phyloP scores from a whole-genome alignment of 1,140 invertebrate species.

The Papilio aristodemus region DNA sequence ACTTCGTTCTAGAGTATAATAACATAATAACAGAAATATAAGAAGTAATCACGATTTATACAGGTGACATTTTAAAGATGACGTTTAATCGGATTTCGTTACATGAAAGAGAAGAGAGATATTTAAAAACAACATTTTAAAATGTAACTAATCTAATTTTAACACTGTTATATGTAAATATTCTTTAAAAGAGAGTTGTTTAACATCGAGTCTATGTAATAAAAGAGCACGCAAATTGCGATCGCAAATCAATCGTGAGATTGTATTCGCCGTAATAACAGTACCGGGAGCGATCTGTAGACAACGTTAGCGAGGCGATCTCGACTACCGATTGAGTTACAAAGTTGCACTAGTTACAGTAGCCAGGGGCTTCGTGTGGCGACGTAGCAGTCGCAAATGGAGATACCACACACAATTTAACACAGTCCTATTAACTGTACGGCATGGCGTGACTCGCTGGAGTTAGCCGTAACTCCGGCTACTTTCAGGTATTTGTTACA shows the following conservation, averaged over 20 bases:
- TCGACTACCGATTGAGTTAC: constrained; percentile 12
- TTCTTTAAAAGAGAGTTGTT: constrained; percentile 9
- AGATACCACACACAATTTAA: constrained; percentile 73
- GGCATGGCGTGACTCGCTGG: constrained; percentile 58
- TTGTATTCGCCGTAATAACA: constrained; percentile 33
- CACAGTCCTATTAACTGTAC: constrained; percentile 51
- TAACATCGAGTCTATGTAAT: background rate
- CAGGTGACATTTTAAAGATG: too few relatives aligned
- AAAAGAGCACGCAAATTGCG: constrained; percentile 31
- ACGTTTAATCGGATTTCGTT: too few relatives aligned
- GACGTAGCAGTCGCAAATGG: constrained; percentile 47
- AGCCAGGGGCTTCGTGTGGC: background rate
- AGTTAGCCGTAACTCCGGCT: constrained; percentile 49
- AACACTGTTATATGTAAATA: background rate
- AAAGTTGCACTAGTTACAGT: constrained; percentile 26
- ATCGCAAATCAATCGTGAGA: constrained; percentile 34
- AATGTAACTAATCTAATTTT: too few relatives aligned
- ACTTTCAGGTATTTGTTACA: constrained; percentile 62
- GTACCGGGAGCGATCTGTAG: constrained; percentile 13
- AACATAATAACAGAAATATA: background rate
- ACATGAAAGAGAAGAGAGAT: too few relatives aligned
- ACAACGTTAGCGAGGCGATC: background rate
- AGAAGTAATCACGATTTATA: background rate
- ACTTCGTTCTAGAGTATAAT: background rate
- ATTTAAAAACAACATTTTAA: too few relatives aligned